Conservation (phyloP, 1,140 invertebrate species). For the Leptinotarsa lineolata region DNA sequence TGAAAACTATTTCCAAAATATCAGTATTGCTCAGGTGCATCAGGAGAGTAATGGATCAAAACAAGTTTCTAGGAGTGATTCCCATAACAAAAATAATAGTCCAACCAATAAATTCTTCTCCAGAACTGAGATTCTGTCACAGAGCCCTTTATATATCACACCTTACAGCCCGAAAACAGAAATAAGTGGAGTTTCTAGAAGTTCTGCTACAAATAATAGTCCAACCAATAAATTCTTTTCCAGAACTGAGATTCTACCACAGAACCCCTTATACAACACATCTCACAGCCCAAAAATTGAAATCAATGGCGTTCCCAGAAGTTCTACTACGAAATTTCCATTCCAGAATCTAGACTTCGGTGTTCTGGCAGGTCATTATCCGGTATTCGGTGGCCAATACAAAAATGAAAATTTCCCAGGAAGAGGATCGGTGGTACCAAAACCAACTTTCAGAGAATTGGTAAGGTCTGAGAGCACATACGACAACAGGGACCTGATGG, state of each 20-base stretch:
- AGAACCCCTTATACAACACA: background rate
- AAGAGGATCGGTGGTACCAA: background rate
- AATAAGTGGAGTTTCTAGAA: background rate
- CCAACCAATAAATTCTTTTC: background rate
- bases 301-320: background rate
- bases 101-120: background rate
- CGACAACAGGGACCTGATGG: conserved; percentile 32
- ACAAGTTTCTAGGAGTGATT: background rate
- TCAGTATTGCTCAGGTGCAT: background rate
- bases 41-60: background rate
- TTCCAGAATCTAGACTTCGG: conserved; percentile 8
- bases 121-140: background rate
- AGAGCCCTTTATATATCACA: background rate
- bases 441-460: conserved; percentile 9
- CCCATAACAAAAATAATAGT: background rate
- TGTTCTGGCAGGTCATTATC: conserved; percentile 24
- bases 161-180: background rate
- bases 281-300: background rate
- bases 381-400: conserved; percentile 17
- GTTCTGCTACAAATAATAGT: background rate
- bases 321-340: background rate
- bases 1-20: conserved; percentile 12
- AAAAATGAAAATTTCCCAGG: background rate
- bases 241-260: background rate
- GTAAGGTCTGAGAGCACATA: conserved; percentile 7